Evolutionary conservation across 2,888 invertebrate species (phyloP), one percentile per base, ranked within the genome.

Genomic region (Homarus gammarus): DNA sequence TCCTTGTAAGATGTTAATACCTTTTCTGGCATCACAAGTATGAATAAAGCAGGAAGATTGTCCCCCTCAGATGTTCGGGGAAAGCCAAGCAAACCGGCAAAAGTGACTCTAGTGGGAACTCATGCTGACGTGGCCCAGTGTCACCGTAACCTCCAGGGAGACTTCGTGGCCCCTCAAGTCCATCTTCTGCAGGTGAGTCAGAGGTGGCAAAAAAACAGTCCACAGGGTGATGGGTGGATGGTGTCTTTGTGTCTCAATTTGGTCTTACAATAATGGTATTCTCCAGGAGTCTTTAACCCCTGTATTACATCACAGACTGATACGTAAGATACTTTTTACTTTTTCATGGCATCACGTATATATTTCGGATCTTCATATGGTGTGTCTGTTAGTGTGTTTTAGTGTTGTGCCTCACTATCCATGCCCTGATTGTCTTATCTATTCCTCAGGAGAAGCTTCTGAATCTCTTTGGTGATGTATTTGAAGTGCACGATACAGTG

Each of bases 101-200:
- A 94, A 84, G 94, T 96, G n/a, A 93, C 96, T 15, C 93, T 96
- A 68, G 94, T 96, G 2, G 96, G 95, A 6, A 96, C 96, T 0
- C 96, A 96, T 93, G 95, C 95, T 2, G 96, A 96, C 92, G 93
- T 94, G 27, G 94, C 94, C 0, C 93, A 94, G 75, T 95, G 95
- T 73, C 94, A 94, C 15, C 94, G 95, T 92, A 95, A 95, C 78
- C 94, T 95, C 82, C 89, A 87, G 40, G 96, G 96, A 36, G 95
- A 95, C 92, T 95, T 95, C 93, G 93, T 94, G n/a, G 95, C 95
- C 92, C 94, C 95, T 6, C 95, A 95, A 92, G 95, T 95, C 22
- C 95, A 95, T 91, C 94, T 94, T 90, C 93, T 94, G 49, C 86
- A 89, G 84, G 91, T 90, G 44, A 81, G 49, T 27, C 1, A 73